phyloP scores from a whole-genome alignment of 2,888 invertebrate genomes.

The Drosophila subquinaria region DNA sequence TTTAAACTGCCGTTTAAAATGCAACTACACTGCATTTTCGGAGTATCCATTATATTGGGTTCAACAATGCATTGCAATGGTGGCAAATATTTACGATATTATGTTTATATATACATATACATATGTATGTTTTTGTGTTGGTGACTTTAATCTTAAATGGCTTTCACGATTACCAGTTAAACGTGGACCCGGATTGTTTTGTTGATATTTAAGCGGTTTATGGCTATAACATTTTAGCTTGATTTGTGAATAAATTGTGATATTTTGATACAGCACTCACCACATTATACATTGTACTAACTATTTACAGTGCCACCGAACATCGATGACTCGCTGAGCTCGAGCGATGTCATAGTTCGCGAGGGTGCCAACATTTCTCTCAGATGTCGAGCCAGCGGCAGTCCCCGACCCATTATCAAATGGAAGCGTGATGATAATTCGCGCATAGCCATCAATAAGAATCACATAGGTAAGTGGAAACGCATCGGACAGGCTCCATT shows the following conservation, averaged over 20 bases:
- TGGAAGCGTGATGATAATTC: constrained; percentile 96
- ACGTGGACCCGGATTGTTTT: constrained; percentile 28
- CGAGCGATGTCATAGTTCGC: constrained; percentile 94
- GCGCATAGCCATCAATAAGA: constrained; percentile 94
- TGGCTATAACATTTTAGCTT: constrained; percentile 32
- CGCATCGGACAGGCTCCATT: constrained; percentile 22
- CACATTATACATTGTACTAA: constrained; percentile 5
- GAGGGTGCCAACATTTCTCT: constrained; percentile 95
- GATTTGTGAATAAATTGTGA: constrained; percentile 15
- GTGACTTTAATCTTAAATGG: constrained; percentile 58
- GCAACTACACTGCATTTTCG: constrained; percentile 8
- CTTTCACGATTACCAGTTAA: constrained; percentile 35
- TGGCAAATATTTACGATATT: constrained; percentile 30
- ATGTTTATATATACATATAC: not conserved
- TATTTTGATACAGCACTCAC: not conserved
- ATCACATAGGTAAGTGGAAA: constrained; percentile 89
- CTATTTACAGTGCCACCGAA: constrained; percentile 93
- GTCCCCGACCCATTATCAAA: constrained; percentile 94
- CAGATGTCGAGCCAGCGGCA: constrained; percentile 95
- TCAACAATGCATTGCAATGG: not conserved
- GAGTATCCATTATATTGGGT: constrained; percentile 2
- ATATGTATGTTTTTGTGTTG: not conserved
- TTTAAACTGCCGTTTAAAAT: constrained; percentile 28
- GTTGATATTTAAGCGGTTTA: constrained; percentile 54
- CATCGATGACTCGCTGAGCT: constrained; percentile 95